phyloP scores from a whole-genome alignment of 2,797 vertebrate species.

The Enteromius viviparus region DNA sequence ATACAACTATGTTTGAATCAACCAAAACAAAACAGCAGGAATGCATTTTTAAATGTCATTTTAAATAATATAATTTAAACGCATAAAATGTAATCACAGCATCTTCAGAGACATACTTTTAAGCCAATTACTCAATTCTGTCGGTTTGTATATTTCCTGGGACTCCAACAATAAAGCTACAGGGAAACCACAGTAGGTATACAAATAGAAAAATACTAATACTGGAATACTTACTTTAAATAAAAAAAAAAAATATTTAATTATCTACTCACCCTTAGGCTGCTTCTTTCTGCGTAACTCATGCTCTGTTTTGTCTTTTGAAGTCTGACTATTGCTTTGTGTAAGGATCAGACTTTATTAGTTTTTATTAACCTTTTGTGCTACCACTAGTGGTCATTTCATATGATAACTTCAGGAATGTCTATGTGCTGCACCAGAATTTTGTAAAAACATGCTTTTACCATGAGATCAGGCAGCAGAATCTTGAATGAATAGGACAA shows the following conservation, averaged over 20 bases:
- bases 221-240: neutral
- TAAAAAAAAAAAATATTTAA: conserved; percentile 4
- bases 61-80: neutral
- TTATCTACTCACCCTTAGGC: neutral
- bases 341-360: neutral
- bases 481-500: neutral
- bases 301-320: neutral
- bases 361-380: conserved; percentile 2
- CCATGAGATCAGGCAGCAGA: neutral
- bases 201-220: neutral
- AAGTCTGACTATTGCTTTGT: neutral
- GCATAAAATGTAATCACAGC: neutral
- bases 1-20: neutral
- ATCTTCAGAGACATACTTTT: neutral
- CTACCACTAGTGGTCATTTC: neutral
- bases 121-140: neutral
- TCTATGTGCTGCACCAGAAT: too few relatives aligned
- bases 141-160: neutral
- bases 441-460: neutral
- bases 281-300: neutral
- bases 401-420: neutral
- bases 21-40: neutral
- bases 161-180: neutral
- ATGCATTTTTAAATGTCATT: neutral
- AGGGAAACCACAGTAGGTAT: neutral